Evolutionary conservation across 2,113 vertebrate genomes (phyloP).

Genomic region (Abramis brama): DNA sequence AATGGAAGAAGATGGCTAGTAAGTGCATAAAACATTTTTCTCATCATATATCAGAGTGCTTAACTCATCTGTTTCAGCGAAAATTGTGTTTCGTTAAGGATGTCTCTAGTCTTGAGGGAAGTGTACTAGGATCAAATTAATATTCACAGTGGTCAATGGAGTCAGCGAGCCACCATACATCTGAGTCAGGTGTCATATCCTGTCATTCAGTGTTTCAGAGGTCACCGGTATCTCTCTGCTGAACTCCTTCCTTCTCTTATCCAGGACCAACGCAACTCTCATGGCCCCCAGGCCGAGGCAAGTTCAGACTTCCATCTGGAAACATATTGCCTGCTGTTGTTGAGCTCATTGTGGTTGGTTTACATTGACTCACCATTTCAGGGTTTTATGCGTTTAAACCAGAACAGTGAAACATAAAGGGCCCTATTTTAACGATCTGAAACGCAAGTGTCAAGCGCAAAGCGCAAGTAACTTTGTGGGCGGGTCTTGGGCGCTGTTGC

Average conservation of each 20-base stretch:
- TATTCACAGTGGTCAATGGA: not conserved
- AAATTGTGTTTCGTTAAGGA: not conserved
- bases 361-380: not conserved
- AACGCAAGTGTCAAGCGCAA: no score
- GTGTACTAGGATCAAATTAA: not conserved
- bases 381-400: not conserved
- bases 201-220: constrained; percentile 1
- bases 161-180: not conserved
- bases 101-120: not conserved
- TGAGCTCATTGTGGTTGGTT: constrained; percentile 8
- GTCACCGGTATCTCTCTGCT: not conserved
- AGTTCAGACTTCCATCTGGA: constrained; percentile 30
- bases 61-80: not conserved
- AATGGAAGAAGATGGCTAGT: not conserved
- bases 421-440: no score
- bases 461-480: no score
- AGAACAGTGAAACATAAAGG: not conserved
- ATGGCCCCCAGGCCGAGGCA: not conserved
- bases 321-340: constrained; percentile 10
- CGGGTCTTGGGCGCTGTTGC: no score
- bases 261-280: not conserved
- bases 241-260: constrained; percentile 3
- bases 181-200: constrained; percentile 31
- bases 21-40: not conserved
- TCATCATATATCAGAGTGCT: not conserved